These are phyloP conservation scores for Balearica regulorum DNA, from an alignment of 2,797 vertebrate genomes.

Conservation along the genomic window DNA sequence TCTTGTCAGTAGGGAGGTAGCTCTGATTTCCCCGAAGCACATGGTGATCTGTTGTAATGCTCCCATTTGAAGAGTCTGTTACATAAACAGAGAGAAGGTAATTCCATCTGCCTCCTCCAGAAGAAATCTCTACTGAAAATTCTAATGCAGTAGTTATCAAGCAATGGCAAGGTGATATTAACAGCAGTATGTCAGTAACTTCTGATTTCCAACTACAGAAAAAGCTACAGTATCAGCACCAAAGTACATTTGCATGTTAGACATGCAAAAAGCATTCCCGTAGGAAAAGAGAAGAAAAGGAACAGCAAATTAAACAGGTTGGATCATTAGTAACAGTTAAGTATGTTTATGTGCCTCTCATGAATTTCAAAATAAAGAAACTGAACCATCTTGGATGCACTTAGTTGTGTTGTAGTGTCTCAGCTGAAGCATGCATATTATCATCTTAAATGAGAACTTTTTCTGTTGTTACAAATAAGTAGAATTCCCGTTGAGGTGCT, in stretches of 20 bases:
- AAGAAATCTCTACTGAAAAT: constrained; percentile 7
- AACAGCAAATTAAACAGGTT: not conserved
- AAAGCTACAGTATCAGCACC: not conserved
- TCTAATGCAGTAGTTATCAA: not conserved
- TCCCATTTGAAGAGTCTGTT: not conserved
- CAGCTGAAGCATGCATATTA: not conserved
- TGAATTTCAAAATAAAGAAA: not conserved
- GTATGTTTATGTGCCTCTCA: not conserved
- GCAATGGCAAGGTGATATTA: not conserved
- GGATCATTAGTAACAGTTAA: not conserved
- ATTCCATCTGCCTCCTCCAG: not conserved
- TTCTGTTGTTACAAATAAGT: not conserved
- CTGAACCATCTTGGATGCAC: not conserved
- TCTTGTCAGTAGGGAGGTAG: not conserved
- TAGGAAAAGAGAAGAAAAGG: not conserved
- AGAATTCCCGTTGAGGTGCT: not conserved
- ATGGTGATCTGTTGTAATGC: not conserved
- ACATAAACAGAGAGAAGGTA: not conserved
- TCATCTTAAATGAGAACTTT: not conserved
- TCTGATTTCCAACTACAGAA: not conserved
- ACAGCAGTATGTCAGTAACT: not conserved
- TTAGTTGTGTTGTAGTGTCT: not conserved
- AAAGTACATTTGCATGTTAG: not conserved
- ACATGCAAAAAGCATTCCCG: not conserved
- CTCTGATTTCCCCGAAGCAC: not conserved